Evolutionary conservation across 2,797 vertebrate genomes (phyloP).

Genomic region (Intellagama lesueurii): DNA sequence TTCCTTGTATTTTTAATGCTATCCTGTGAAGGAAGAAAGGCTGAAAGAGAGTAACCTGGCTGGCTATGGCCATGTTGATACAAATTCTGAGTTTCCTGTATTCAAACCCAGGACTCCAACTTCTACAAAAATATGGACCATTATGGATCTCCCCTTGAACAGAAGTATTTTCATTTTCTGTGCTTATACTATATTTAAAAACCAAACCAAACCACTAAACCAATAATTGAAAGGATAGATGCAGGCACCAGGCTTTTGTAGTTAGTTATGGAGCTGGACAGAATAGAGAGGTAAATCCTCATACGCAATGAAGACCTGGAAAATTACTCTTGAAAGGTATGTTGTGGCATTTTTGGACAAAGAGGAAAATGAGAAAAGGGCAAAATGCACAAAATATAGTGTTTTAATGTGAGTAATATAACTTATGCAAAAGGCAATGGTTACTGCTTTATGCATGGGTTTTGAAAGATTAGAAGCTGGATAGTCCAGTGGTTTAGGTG

Average conservation of each 20-base stretch:
- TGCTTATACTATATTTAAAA: background rate
- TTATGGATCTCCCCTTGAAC: background rate
- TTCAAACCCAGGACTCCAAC: background rate
- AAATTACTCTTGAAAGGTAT: too few relatives aligned
- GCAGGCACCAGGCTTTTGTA: background rate
- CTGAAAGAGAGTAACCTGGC: background rate
- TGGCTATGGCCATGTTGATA: background rate
- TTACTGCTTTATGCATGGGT: too few relatives aligned
- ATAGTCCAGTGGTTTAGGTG: too few relatives aligned
- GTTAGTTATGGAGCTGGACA: too few relatives aligned
- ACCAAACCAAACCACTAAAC: background rate
- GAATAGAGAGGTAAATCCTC: background rate
- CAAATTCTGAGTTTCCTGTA: background rate
- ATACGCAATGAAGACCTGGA: too few relatives aligned
- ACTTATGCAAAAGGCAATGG: too few relatives aligned
- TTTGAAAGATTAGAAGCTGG: too few relatives aligned
- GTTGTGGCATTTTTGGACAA: too few relatives aligned
- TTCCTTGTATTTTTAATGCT: background rate
- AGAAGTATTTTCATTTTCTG: background rate
- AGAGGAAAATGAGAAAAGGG: too few relatives aligned
- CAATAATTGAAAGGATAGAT: background rate
- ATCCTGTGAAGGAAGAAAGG: background rate
- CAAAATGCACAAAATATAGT: too few relatives aligned
- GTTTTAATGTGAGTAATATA: too few relatives aligned
- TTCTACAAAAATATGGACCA: background rate